Conservation (phyloP, 1,140 invertebrate genomes). For the Zaprionus kolodkinae region DNA sequence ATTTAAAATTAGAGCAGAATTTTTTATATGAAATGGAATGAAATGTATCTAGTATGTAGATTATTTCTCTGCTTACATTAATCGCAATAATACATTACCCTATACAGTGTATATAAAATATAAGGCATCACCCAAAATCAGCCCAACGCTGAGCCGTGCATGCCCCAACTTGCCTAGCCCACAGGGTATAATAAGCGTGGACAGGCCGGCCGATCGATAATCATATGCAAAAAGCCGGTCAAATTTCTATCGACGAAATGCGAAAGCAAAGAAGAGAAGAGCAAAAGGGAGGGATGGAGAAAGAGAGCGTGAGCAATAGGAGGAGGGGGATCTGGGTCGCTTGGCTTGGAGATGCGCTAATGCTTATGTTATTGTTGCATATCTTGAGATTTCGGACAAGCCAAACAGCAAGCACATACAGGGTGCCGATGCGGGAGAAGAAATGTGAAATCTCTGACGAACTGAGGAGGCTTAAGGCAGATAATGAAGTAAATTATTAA, state of each 20-base stretch:
- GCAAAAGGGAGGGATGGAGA: neutral
- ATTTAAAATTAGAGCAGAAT: too few species aligned
- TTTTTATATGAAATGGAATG: too few species aligned
- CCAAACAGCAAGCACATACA: slow-evolving; percentile 27
- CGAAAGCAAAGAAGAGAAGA: neutral
- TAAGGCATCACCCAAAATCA: neutral
- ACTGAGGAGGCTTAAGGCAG: too few species aligned
- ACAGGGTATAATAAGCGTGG: slow-evolving; percentile 29
- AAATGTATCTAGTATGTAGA: too few species aligned
- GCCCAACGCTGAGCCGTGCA: neutral
- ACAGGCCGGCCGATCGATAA: slow-evolving; percentile 67
- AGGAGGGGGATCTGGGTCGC: slow-evolving; percentile 48
- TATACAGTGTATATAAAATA: too few species aligned
- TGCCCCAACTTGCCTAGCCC: neutral
- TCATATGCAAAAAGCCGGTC: slow-evolving; percentile 78
- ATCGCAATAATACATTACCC: too few species aligned
- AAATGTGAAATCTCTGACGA: neutral
- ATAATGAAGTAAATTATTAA: too few species aligned
- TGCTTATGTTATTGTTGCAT: slow-evolving; percentile 63
- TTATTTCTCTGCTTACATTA: too few species aligned
- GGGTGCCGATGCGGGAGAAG: slow-evolving; percentile 1
- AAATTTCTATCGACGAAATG: slow-evolving; percentile 30
- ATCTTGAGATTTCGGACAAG: slow-evolving; percentile 45
- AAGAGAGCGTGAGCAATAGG: too few species aligned
- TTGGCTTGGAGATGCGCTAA: slow-evolving; percentile 44